These are phyloP conservation scores for Rhingia rostrata DNA, from an alignment of 2,888 invertebrate genomes.

Conservation along the genomic window DNA sequence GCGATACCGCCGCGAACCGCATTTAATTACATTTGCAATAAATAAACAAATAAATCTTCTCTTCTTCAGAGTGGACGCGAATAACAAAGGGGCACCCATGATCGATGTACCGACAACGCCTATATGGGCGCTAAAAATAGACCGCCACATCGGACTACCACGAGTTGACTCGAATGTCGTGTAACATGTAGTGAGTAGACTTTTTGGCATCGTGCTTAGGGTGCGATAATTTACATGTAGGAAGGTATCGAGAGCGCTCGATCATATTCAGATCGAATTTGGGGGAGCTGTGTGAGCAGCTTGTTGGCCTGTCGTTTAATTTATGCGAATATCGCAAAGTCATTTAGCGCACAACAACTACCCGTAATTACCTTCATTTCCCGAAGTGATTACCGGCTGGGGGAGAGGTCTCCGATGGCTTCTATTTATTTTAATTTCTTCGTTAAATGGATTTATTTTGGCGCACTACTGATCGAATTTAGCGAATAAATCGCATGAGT, in stretches of 20 bases:
- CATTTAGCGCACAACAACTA: slow-evolving; percentile 73
- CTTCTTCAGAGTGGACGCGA: slow-evolving; percentile 51
- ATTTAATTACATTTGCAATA: slow-evolving; percentile 65
- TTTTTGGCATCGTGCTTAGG: slow-evolving; percentile 62
- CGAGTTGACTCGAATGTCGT: slow-evolving; percentile 43
- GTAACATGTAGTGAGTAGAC: slow-evolving; percentile 51
- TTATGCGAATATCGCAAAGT: slow-evolving; percentile 71
- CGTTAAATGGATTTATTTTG: slow-evolving; percentile 55
- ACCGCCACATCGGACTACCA: neutral
- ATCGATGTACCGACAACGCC: slow-evolving; percentile 67
- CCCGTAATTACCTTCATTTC: slow-evolving; percentile 71
- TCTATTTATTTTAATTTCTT: slow-evolving; percentile 2
- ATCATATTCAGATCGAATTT: slow-evolving; percentile 59
- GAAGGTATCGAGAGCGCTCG: slow-evolving; percentile 61
- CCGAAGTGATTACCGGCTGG: slow-evolving; percentile 54
- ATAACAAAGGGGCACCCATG: slow-evolving; percentile 63
- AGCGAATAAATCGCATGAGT: slow-evolving; percentile 36
- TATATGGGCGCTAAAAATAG: slow-evolving; percentile 59
- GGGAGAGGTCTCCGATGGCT: slow-evolving; percentile 1
- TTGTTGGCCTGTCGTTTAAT: slow-evolving; percentile 57
- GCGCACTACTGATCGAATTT: slow-evolving; percentile 37
- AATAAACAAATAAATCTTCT: slow-evolving; percentile 67
- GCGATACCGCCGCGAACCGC: slow-evolving; percentile 14
- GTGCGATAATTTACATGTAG: slow-evolving; percentile 62
- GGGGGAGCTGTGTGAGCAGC: slow-evolving; percentile 4